Conservation (phyloP, 2,113 vertebrate species). For the Arenaria interpres region DNA sequence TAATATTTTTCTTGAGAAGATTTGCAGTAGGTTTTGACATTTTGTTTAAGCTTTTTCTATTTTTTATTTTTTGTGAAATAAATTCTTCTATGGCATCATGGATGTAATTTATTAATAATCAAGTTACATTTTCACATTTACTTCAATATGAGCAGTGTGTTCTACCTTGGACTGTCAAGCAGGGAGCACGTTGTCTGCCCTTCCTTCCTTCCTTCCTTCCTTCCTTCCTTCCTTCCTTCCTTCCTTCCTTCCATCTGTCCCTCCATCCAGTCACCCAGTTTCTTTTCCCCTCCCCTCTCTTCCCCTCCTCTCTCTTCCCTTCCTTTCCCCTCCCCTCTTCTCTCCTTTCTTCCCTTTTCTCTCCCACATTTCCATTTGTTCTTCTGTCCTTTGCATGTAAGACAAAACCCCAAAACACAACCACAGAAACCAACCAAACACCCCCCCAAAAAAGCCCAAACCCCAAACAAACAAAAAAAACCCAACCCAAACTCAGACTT, state of each 20-base stretch:
- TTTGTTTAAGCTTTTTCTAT: background rate
- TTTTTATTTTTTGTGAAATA: background rate
- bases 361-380: background rate
- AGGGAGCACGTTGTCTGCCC: background rate
- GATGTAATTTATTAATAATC: background rate
- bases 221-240: background rate
- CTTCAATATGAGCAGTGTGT: background rate
- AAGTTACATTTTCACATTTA: background rate
- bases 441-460: background rate
- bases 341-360: background rate
- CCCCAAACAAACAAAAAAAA: background rate
- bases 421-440: background rate
- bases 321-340: no score
- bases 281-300: no score
- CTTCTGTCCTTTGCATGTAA: background rate
- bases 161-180: background rate
- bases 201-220: background rate
- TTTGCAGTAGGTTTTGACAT: background rate
- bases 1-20: background rate
- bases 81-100: background rate
- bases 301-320: rapidly evolving
- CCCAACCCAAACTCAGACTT: background rate
- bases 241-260: no score
- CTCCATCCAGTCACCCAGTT: no score
- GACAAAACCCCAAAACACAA: background rate